Evolutionary conservation across 1,140 invertebrate species (phyloP), one percentile per base, ranked within the genome.

Genomic region (Nylanderia fulva): DNA sequence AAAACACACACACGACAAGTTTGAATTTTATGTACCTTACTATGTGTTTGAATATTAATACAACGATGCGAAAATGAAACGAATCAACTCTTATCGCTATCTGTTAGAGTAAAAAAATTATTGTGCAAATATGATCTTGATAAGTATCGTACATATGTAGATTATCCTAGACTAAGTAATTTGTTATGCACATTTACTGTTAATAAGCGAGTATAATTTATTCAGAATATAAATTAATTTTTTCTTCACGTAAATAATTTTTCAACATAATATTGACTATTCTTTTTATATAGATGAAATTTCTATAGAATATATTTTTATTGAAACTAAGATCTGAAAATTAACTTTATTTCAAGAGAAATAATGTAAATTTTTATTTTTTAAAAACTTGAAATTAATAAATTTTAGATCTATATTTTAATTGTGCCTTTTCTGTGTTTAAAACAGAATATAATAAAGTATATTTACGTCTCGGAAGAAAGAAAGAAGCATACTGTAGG

Each of bases 141-240:
- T 48, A 56, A 33, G 13, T 11, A 6, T 77, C 15, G 9, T 27
- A 48, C 1, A 60, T 18, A 3, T 24, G 33, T 18, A 39, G 8
- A 58, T 60, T 45, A 11, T 45, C 2, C 36, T 6, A 60, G 6
- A 18, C 18, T 13, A 8, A 13, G 7, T 2, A 71, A 45, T 24
- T 45, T 33, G 4, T 33, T 13, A 56, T 1, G 56, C 18, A 69
- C 29, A n/a, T 64, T 9, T 60, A 39, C 13, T 27, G 15, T n/a
- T n/a, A n/a, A n/a, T n/a, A n/a, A 42, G 27, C 58, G n/a, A 72
- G 21, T 72, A 11, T 72, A 29, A 69, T 72, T 54, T 72, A 72
- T 7, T 33, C 9, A 27, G 18, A 29, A 54, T 24, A 45, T 27
- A 68, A 45, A 72, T 21, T 13, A 15, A 21, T 0, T n/a, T 69